Base-by-base conservation (phyloP, 2,797 vertebrate species). In the Alauda arvensis region DNA sequence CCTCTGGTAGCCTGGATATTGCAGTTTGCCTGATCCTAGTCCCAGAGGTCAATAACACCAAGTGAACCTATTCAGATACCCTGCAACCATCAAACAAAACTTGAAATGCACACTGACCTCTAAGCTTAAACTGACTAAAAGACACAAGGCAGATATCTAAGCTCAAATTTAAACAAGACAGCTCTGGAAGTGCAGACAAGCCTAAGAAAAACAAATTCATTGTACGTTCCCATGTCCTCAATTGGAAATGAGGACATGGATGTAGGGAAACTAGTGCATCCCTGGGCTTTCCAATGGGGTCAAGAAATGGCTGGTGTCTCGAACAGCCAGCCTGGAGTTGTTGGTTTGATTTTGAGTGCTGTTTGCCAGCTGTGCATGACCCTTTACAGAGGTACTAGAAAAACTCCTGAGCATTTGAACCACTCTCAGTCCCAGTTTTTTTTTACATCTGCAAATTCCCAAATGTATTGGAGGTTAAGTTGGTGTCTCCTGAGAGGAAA, bases 211-310 rank as follows among this genome's bases (percentile, higher is more conserved):
- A 34, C 4, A 53, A 69, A 79, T 62, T 20, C 3, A 37, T 16
- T 1, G 0, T 5, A 23, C 37, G 2, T 37, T 88, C 8, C 55
- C 29, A 3, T 63, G 28, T 33, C 56, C 33, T 74, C 1, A 3
- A 1, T 5, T 67, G 23, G 12, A 89, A 82, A 51, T 6, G 4
- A 37, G 28, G 45, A 62, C 12, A 14, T 12, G 14, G 7, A 62
- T 40, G 6, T 29, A 39, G 9, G 28, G 4, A 6, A 55, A 37
- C 7, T 42, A 16, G 6, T 37, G 6, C 3, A 40, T 48, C 14
- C n/a, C 15, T 76, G 19, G 31, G 31, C 18, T 68, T 57, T 15
- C 2, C 9, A 78, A 8, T 8, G 3, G 29, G 68, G 14, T 57
- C 18, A 76, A 68, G 23, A 90, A 83, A 61, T 10, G 3, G 8